A percentile compares a stretch with the other conserved stretches of the same genome.
Conservation (phyloP, 2,113 vertebrate species). For the Emydura subglobosa region DNA sequence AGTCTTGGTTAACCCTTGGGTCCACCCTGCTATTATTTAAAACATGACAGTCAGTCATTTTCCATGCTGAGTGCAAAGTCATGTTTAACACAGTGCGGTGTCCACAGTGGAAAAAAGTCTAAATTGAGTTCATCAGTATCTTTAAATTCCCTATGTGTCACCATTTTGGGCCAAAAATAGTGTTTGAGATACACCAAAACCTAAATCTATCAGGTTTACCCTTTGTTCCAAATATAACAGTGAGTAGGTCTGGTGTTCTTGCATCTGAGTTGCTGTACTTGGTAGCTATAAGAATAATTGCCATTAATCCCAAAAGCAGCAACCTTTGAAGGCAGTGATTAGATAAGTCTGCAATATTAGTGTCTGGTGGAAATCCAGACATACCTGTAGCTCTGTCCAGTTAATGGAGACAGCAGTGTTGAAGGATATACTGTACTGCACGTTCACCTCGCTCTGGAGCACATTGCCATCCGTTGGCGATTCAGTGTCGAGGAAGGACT, state of each 20-base stretch:
- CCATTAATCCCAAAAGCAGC: background rate
- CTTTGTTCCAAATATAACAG: background rate
- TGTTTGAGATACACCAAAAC: background rate
- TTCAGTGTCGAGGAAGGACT: too few relatives aligned
- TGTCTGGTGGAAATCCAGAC: background rate
- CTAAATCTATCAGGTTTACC: background rate
- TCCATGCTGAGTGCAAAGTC: background rate
- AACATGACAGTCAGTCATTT: background rate
- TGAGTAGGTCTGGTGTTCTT: rapidly evolving
- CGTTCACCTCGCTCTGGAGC: too few relatives aligned
- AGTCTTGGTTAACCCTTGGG: background rate
- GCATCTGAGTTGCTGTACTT: background rate
- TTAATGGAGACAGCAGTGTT: background rate
- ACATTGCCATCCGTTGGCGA: too few relatives aligned
- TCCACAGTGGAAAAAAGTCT: background rate
- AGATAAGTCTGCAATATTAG: background rate
- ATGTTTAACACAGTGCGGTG: background rate
- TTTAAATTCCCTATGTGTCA: background rate
- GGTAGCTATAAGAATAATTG: background rate
- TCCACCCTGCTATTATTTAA: background rate
- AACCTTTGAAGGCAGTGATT: background rate
- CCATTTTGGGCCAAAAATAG: background rate
- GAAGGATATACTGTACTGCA: background rate
- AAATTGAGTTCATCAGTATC: background rate
- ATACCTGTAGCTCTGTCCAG: background rate